Conservation (phyloP, 1,140 invertebrate species). For the Campoletis sonorensis region DNA sequence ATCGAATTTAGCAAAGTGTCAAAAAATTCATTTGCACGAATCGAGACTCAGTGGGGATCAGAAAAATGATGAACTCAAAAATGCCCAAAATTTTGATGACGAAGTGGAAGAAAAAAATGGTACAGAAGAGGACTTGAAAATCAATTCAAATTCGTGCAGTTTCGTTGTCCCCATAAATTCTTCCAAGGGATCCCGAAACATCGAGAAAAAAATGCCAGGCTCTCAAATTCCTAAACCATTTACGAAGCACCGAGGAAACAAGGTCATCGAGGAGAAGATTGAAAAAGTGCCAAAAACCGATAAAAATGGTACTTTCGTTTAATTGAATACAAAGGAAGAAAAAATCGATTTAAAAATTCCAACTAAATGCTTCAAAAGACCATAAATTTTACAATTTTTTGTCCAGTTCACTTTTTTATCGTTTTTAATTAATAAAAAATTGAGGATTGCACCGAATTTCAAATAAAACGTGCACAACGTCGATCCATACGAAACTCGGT, state of each 20-base stretch:
- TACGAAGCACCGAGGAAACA: not conserved
- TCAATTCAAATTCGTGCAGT: constrained; percentile 53
- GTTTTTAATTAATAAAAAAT: not conserved
- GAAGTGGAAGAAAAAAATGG: not conserved
- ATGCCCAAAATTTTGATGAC: constrained; percentile 1
- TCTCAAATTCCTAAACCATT: constrained; percentile 51
- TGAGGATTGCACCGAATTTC: not conserved
- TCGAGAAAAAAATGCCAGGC: constrained; percentile 8
- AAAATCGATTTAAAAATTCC: not conserved
- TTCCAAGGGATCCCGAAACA: constrained; percentile 13
- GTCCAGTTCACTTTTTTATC: too few species aligned
- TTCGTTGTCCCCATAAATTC: constrained; percentile 50
- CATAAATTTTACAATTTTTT: too few species aligned
- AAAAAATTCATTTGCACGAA: not conserved
- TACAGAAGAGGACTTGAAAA: constrained; percentile 40
- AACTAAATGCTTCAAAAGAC: not conserved
- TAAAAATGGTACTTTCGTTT: constrained; percentile 4
- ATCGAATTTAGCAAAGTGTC: not conserved
- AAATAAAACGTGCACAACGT: not conserved
- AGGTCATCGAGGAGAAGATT: constrained; percentile 38
- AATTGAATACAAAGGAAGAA: not conserved
- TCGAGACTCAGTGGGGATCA: not conserved
- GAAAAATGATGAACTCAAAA: not conserved
- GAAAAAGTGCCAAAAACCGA: constrained; percentile 41
- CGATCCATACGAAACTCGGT: not conserved